These are phyloP conservation scores for Macropus fuliginosus DNA, from an alignment of 2,797 vertebrate species.

Conservation along the genomic window DNA sequence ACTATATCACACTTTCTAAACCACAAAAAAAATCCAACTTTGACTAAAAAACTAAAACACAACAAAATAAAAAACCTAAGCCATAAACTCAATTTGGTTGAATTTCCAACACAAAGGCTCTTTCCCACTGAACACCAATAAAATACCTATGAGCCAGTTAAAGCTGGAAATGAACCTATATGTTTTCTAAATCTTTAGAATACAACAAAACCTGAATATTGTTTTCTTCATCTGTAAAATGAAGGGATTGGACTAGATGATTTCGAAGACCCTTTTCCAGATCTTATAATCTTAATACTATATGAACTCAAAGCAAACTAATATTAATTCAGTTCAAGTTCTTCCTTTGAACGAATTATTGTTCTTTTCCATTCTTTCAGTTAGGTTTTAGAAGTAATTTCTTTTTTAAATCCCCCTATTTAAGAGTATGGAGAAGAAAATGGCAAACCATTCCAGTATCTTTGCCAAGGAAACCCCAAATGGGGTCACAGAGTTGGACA, in stretches of 20 bases:
- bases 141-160: too few species aligned
- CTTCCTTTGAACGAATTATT: not conserved
- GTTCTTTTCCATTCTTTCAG: not conserved
- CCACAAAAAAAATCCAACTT: too few species aligned
- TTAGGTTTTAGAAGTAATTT: not conserved
- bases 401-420: not conserved
- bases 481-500: not conserved
- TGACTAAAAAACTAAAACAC: too few species aligned
- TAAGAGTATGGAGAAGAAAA: not conserved
- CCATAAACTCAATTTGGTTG: too few species aligned
- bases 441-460: not conserved
- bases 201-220: too few species aligned
- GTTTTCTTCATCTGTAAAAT: too few species aligned
- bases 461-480: not conserved
- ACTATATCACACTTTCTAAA: too few species aligned
- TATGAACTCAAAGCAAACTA: not conserved
- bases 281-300: not conserved
- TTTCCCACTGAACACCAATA: too few species aligned
- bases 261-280: not conserved
- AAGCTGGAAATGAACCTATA: too few species aligned
- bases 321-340: not conserved
- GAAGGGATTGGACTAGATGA: not conserved
- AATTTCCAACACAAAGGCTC: too few species aligned
- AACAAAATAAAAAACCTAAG: too few species aligned
- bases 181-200: too few species aligned